Evolutionary conservation across 2,113 vertebrate species (phyloP).

Genomic region (Trochalopteron elliotii): DNA sequence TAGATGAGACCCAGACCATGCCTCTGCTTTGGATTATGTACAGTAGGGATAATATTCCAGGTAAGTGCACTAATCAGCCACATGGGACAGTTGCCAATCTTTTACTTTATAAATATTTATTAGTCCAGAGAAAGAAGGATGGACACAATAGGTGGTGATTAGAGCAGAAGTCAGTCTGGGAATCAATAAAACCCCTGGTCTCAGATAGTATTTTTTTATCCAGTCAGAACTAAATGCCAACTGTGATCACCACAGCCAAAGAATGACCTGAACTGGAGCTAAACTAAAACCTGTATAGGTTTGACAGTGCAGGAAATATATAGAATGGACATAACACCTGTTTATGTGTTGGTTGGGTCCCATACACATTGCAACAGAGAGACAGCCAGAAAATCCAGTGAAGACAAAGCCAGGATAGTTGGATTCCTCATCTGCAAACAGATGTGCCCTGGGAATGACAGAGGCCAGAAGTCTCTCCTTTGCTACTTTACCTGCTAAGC

Average conservation of each 20-base stretch:
- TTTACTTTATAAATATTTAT: not conserved
- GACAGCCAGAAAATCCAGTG: not conserved
- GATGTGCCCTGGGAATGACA: not conserved
- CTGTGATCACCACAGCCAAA: not conserved
- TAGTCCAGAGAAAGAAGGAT: not conserved
- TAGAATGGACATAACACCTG: not conserved
- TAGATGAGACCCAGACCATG: not conserved
- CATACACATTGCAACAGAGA: not conserved
- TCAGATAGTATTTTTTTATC: not conserved
- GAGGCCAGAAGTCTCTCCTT: not conserved
- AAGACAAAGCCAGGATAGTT: rapidly evolving
- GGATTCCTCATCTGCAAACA: not conserved
- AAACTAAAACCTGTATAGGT: not conserved
- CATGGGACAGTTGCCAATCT: not conserved
- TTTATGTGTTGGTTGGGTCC: not conserved
- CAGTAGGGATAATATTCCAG: not conserved
- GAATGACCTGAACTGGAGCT: not conserved
- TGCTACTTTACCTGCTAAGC: not conserved
- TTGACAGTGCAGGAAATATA: not conserved
- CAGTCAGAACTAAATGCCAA: not conserved
- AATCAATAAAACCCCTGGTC: not conserved
- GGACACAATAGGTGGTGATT: not conserved
- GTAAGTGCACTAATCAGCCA: not conserved
- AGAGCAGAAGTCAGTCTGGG: not conserved
- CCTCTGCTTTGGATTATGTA: not conserved